These are phyloP conservation scores for Brenthis hecate DNA, from an alignment of 2,888 invertebrate species.

Conservation along the genomic window DNA sequence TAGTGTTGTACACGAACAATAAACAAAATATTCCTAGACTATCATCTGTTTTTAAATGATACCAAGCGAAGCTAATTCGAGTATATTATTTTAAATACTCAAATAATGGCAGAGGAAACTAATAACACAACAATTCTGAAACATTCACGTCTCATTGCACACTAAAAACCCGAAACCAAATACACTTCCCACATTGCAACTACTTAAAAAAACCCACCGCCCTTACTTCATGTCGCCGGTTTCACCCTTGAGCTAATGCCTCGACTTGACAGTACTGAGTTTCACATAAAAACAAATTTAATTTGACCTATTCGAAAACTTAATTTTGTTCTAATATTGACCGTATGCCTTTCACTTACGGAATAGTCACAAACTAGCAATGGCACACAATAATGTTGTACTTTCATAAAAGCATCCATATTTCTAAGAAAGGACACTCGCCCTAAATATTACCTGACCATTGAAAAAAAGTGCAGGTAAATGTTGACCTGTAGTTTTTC, in stretches of 20 bases:
- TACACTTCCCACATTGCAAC: constrained; percentile 43
- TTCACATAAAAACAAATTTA: constrained; percentile 27
- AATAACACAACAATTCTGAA: constrained; percentile 30
- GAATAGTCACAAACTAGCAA: constrained; percentile 22
- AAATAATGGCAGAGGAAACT: constrained; percentile 12
- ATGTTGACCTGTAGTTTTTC: constrained; percentile 61
- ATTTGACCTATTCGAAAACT: constrained; percentile 12
- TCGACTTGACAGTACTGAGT: constrained; percentile 40
- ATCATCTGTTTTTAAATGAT: neutral
- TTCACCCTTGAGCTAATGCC: constrained; percentile 41
- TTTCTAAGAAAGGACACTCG: constrained; percentile 58
- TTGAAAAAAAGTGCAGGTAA: constrained; percentile 53
- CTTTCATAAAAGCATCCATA: constrained; percentile 46
- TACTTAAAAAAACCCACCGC: constrained; percentile 27
- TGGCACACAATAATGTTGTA: constrained; percentile 46
- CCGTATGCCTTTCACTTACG: constrained; percentile 46
- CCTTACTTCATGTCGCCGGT: constrained; percentile 35
- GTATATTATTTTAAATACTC: constrained; percentile 1
- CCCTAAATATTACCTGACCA: constrained; percentile 55
- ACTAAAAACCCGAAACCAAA: constrained; percentile 40
- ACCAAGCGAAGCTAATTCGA: neutral
- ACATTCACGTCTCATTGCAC: constrained; percentile 49
- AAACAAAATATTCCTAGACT: neutral
- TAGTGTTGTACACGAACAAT: neutral
- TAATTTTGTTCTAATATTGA: constrained; percentile 37